These are phyloP conservation scores for Enteromius unitaeniatus DNA, from an alignment of 2,797 vertebrate genomes.

Conservation along the genomic window DNA sequence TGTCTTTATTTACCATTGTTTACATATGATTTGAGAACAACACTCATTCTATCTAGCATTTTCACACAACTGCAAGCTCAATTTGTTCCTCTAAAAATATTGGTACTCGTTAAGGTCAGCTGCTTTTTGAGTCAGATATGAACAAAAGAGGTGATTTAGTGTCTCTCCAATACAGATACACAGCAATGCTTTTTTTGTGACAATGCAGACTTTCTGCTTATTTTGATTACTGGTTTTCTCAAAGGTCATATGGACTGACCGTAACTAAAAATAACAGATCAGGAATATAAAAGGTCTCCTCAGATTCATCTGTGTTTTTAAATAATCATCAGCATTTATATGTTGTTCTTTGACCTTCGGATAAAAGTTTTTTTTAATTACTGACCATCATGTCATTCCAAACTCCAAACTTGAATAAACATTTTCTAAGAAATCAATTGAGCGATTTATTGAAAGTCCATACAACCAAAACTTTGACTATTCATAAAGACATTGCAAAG, in stretches of 20 bases:
- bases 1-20: neutral
- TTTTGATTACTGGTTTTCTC: neutral
- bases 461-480: neutral
- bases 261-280: neutral
- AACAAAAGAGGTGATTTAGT: neutral
- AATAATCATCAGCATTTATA: neutral
- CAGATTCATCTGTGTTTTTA: neutral
- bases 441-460: neutral
- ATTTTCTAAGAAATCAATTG: neutral
- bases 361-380: neutral
- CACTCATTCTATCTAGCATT: neutral
- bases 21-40: neutral
- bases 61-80: constrained; percentile 7
- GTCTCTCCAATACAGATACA: neutral
- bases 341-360: neutral
- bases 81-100: neutral
- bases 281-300: neutral
- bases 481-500: neutral
- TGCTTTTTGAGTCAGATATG: neutral
- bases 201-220: neutral
- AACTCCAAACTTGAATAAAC: neutral
- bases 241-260: neutral
- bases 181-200: neutral
- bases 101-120: constrained; percentile 9
- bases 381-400: neutral